Percentiles rank a stretch among this genome's conserved stretches.
Conservation (phyloP, 30 jellyfish, hydroid and myxozoan genomes). For the Turritopsis dohrnii region DNA sequence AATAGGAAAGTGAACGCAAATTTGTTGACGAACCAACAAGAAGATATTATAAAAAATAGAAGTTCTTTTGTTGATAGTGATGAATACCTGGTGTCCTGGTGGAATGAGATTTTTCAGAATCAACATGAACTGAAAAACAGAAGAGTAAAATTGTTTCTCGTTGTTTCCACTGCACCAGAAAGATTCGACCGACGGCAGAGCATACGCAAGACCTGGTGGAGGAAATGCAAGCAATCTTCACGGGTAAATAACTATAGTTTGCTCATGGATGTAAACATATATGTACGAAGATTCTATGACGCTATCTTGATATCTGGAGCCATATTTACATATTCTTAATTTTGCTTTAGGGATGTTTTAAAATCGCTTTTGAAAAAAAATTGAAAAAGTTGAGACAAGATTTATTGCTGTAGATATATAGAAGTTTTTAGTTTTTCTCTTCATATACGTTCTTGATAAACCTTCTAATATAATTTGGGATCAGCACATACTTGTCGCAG, state of each 20-base stretch:
- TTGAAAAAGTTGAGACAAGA: too few species aligned
- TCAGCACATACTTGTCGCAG: too few species aligned
- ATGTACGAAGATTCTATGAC: too few species aligned
- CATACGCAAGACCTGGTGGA: constrained; percentile 34
- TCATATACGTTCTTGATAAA: too few species aligned
- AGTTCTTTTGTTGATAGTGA: neutral
- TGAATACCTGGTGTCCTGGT: neutral
- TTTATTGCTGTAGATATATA: too few species aligned
- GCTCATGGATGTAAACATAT: neutral
- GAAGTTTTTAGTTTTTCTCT: too few species aligned
- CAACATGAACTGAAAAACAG: neutral
- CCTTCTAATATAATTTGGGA: too few species aligned
- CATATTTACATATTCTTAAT: too few species aligned
- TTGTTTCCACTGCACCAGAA: constrained; percentile 15
- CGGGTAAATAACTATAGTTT: neutral
- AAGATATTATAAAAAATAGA: neutral
- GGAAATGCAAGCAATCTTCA: neutral
- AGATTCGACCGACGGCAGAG: constrained; percentile 15
- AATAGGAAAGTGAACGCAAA: neutral
- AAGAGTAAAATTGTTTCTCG: neutral
- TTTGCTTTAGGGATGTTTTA: too few species aligned
- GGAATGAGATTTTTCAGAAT: neutral
- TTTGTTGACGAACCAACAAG: neutral
- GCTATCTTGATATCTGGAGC: too few species aligned
- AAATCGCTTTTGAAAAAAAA: too few species aligned